These are phyloP conservation scores for Phyllostomus discolor DNA, from an alignment of 2,113 vertebrate genomes.

Conservation along the genomic window DNA sequence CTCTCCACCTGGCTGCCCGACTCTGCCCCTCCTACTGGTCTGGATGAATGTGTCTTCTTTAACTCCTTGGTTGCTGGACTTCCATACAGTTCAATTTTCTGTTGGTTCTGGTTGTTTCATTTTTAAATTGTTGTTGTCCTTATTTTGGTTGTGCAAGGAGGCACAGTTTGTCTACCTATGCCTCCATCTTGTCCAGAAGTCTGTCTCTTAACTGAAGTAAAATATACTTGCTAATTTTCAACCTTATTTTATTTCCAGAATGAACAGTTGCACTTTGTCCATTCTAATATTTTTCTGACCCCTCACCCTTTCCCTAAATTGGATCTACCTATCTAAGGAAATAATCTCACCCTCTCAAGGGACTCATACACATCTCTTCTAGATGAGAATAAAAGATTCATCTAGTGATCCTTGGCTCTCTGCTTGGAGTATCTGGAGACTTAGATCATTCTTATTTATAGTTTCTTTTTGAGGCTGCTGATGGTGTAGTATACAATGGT, in stretches of 20 bases:
- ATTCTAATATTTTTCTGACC: neutral
- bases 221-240: neutral
- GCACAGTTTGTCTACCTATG: too few species aligned
- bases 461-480: neutral
- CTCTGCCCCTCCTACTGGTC: too few species aligned
- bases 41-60: too few species aligned
- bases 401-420: neutral
- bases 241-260: constrained; percentile 24
- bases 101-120: too few species aligned
- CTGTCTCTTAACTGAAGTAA: constrained; percentile 19
- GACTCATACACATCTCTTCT: neutral
- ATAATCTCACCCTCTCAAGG: neutral
- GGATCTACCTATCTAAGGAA: constrained; percentile 13
- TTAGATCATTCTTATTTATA: neutral
- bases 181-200: neutral
- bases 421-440: constrained; percentile 12
- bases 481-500: neutral
- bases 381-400: neutral
- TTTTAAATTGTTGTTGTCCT: too few species aligned
- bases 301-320: neutral
- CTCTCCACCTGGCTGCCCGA: too few species aligned
- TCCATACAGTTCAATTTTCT: too few species aligned
- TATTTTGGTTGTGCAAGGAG: too few species aligned
- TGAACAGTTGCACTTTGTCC: neutral
- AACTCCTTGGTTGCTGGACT: too few species aligned